A percentile compares a stretch with the other conserved stretches of the same genome.
These are phyloP conservation scores for Paralinhomoeus sp. DNA, from an alignment of 2,888 invertebrate genomes.

Conservation along the genomic window DNA sequence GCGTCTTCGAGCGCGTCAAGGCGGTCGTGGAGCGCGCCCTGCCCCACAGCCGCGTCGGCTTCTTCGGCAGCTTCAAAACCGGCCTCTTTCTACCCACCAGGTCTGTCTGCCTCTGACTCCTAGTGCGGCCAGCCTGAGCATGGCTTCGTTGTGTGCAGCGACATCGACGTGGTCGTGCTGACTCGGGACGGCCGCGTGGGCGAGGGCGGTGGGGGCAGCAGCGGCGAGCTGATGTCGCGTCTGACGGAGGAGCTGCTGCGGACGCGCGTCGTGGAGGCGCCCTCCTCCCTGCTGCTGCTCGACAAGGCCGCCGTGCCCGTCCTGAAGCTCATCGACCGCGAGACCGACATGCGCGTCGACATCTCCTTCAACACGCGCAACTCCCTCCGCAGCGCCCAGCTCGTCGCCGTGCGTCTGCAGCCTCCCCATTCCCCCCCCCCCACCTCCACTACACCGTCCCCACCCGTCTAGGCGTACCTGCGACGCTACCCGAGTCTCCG, in stretches of 20 bases:
- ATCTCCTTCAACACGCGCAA: slow-evolving; percentile 98
- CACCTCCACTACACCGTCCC: too few relatives aligned
- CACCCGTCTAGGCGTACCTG: too few relatives aligned
- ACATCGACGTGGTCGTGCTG: slow-evolving; percentile 51
- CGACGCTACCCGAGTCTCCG: slow-evolving; percentile 65
- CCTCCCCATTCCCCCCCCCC: too few relatives aligned
- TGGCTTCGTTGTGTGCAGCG: too few relatives aligned
- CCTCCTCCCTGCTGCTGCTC: slow-evolving; percentile 74
- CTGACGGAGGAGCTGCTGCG: slow-evolving; percentile 68
- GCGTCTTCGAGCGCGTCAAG: slow-evolving; percentile 67
- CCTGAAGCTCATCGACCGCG: slow-evolving; percentile 50
- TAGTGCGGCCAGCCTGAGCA: too few relatives aligned
- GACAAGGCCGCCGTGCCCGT: slow-evolving; percentile 97
- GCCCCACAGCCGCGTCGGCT: slow-evolving; percentile 40
- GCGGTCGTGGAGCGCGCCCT: slow-evolving; percentile 62
- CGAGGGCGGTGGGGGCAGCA: background rate
- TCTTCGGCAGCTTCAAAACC: background rate
- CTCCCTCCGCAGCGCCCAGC: slow-evolving; percentile 83
- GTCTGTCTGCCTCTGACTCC: too few relatives aligned
- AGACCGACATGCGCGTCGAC: slow-evolving; percentile 68
- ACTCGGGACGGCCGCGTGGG: background rate
- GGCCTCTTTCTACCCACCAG: background rate
- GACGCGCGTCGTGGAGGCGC: slow-evolving; percentile 64
- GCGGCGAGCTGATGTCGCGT: slow-evolving; percentile 39
- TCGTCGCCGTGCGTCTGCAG: too few relatives aligned